Percentiles rank a stretch among this genome's conserved stretches.
These are phyloP conservation scores for Eospalax fontanierii DNA, from an alignment of 2,797 vertebrate genomes.

Conservation along the genomic window DNA sequence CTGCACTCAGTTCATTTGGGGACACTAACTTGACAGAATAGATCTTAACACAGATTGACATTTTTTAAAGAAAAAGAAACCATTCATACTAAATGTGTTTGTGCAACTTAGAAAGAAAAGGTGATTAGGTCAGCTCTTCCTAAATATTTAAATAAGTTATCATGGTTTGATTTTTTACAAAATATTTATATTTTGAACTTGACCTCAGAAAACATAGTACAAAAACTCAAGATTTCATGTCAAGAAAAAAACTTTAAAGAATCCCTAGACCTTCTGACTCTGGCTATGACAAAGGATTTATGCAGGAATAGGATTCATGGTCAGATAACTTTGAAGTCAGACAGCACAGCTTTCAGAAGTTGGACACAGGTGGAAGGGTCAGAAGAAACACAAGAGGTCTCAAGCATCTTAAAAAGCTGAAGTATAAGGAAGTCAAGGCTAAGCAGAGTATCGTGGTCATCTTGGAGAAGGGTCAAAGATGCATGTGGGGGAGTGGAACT, in stretches of 20 bases:
- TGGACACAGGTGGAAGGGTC: too few relatives aligned
- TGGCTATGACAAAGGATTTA: not conserved
- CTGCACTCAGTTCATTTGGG: too few relatives aligned
- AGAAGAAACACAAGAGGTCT: not conserved
- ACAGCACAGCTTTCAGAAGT: not conserved
- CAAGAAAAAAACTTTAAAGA: conserved; percentile 21
- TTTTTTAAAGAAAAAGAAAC: conserved; percentile 36
- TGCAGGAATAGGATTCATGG: not conserved
- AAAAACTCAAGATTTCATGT: not conserved
- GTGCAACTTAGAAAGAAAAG: conserved; percentile 2
- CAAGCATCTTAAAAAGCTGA: not conserved
- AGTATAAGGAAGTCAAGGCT: not conserved
- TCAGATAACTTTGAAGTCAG: not conserved
- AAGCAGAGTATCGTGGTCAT: not conserved
- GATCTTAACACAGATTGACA: too few relatives aligned
- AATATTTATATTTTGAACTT: conserved; percentile 57
- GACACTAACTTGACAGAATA: too few relatives aligned
- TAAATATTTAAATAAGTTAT: not conserved
- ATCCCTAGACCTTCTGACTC: not conserved
- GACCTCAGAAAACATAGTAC: not conserved
- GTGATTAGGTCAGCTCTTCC: conserved; percentile 19
- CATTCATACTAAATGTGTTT: conserved; percentile 67
- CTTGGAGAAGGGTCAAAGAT: too few relatives aligned
- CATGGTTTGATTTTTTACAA: not conserved
- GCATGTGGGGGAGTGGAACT: too few relatives aligned